A percentile compares a stretch with the other conserved stretches of the same genome.
Evolutionary conservation across 37 sponge, comb jelly and placozoan species (phyloP).

Genomic region (Cliona cf. orientalis): DNA sequence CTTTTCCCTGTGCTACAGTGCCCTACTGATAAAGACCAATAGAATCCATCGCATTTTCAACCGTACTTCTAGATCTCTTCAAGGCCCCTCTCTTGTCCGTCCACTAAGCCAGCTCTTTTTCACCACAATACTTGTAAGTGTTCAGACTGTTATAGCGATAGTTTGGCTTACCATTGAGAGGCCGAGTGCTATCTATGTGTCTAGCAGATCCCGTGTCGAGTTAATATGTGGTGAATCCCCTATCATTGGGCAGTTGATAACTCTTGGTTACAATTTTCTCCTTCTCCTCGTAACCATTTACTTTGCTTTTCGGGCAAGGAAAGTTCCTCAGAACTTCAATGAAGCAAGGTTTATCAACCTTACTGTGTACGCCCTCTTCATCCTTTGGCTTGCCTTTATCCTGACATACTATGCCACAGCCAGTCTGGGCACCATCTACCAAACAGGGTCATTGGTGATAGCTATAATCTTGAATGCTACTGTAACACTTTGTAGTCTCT

Average conservation of each 20-base stretch:
- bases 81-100: background rate
- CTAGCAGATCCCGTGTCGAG: background rate
- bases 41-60: conserved; percentile 76
- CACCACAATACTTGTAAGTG: conserved; percentile 47
- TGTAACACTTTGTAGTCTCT: conserved; percentile 27
- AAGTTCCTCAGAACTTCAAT: conserved; percentile 72
- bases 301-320: conserved; percentile 60
- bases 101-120: conserved; percentile 57
- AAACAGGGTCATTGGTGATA: conserved; percentile 32
- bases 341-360: conserved; percentile 70
- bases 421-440: conserved; percentile 1
- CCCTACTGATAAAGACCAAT: conserved; percentile 69
- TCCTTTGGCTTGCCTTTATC: conserved; percentile 73
- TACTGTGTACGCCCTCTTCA: conserved; percentile 32
- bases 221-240: conserved; percentile 36
- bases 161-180: conserved; percentile 32
- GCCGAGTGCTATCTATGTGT: conserved; percentile 3
- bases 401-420: conserved; percentile 48
- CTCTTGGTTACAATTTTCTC: conserved; percentile 42
- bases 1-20: conserved; percentile 58
- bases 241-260: conserved; percentile 6
- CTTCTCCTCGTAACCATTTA: conserved; percentile 55
- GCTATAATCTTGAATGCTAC: conserved; percentile 66
- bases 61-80: background rate
- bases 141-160: conserved; percentile 38